Evolutionary conservation across 2,888 invertebrate species (phyloP), one percentile per base, ranked within the genome.

Genomic region (Noctua comes): DNA sequence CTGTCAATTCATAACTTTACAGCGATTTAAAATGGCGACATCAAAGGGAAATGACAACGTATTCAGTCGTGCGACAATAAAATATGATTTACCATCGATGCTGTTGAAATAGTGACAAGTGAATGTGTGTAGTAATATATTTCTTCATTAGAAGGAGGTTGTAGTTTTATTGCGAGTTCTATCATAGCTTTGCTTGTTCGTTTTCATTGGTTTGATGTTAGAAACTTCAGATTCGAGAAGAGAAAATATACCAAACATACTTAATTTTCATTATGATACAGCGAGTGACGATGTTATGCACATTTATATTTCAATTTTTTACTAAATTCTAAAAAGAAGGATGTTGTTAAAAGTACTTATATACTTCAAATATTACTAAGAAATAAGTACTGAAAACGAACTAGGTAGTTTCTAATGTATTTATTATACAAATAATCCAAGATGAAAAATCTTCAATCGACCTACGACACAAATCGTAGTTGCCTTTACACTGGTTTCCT

Each of bases 1-100:
- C 24, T 36, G 68, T 66, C 62, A 73, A 57, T 68, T 69, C 65
- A 48, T 36, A 69, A 73, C 57, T 70, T 59, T 70, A 77, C 40
- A 79, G 68, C 68, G 70, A 69, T 76, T 70, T 77, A 64, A 79
- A 68, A 83, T 73, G 66, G 72, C 64, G 24, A 75, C 82, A 81
- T 87, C 86, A 87, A 85, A 88, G 76, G 69, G 27, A 82, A 82
- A 76, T 76, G 65, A 73, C 69, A 75, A 79, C 31, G 65, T 70
- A 80, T 81, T 68, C 79, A 73, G 36, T 82, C 68, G 62, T 76
- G 31, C 46, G 79, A 78, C 70, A 76, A 1, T 83, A 84, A 82
- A 80, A 73, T 79, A 82, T 81, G 79, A 83, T 88, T 85, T 85
- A 83, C 75, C 57, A 69, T 80, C 62, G 69, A 71, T 71, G 74